phyloP scores from a whole-genome alignment of 2,888 invertebrate genomes.

The Leucophenga montana region DNA sequence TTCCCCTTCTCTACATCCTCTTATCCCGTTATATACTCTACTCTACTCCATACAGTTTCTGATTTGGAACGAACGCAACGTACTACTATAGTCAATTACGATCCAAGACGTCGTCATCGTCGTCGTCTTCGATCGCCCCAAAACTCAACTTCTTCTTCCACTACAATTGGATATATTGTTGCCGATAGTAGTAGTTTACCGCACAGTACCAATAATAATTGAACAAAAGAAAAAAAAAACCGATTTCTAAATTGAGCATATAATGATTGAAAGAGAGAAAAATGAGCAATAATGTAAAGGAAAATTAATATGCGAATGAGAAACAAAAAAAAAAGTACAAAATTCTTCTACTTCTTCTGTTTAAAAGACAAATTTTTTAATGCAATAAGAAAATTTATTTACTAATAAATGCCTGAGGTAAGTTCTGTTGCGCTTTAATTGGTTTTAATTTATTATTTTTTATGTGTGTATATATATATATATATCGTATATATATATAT shows the following conservation, averaged over 20 bases:
- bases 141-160: slow-evolving; percentile 45
- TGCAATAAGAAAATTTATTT: slow-evolving; percentile 44
- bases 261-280: slow-evolving; percentile 15
- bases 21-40: slow-evolving; percentile 61
- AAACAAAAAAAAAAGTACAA: slow-evolving; percentile 44
- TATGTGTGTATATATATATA: slow-evolving; percentile 37
- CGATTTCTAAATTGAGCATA: slow-evolving; percentile 33
- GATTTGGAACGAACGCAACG: slow-evolving; percentile 62
- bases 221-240: too few relatives aligned
- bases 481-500: slow-evolving; percentile 47
- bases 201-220: slow-evolving; percentile 49
- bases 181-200: slow-evolving; percentile 69
- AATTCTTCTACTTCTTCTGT: slow-evolving; percentile 63
- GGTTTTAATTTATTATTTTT: slow-evolving; percentile 52
- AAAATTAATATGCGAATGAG: slow-evolving; percentile 34
- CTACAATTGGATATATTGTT: slow-evolving; percentile 68
- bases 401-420: slow-evolving; percentile 66
- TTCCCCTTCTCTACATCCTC: slow-evolving; percentile 36
- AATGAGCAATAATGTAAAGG: slow-evolving; percentile 37
- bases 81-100: slow-evolving; percentile 64
- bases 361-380: slow-evolving; percentile 38
- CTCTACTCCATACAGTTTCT: slow-evolving; percentile 69
- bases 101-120: slow-evolving; percentile 65
- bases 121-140: slow-evolving; percentile 53
- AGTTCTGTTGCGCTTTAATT: slow-evolving; percentile 69